Evolutionary conservation across 2,797 vertebrate species (phyloP).

Genomic region (Mormyrus proboscirostris): DNA sequence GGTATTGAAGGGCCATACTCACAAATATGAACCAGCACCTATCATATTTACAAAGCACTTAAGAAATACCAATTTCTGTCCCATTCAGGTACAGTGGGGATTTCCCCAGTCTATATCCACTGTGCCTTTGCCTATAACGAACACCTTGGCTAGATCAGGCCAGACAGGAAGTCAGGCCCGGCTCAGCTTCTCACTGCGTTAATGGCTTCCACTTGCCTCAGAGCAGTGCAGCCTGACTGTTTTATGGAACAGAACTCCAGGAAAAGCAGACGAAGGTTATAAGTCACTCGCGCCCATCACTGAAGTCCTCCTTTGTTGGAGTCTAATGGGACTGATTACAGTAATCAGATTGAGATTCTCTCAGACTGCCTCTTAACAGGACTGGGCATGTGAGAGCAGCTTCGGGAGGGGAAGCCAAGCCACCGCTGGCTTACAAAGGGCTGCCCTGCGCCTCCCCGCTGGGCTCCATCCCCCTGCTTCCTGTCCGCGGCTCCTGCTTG

Average conservation of each 20-base stretch:
- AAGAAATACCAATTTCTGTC: background rate
- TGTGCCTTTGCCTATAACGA: background rate
- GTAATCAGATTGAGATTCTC: conserved; percentile 18
- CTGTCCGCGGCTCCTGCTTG: background rate
- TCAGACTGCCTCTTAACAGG: background rate
- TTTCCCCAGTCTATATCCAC: background rate
- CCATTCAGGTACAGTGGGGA: background rate
- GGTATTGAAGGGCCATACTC: background rate
- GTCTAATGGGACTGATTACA: conserved; percentile 17
- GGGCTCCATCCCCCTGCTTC: background rate
- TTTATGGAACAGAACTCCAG: background rate
- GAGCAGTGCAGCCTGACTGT: background rate
- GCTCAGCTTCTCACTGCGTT: background rate
- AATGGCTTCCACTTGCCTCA: conserved; percentile 13
- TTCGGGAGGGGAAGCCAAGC: background rate
- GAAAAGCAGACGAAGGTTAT: background rate
- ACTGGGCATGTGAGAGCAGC: conserved; percentile 9
- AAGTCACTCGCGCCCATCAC: background rate
- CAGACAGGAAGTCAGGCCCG: background rate
- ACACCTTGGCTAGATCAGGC: background rate
- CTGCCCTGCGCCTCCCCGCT: background rate
- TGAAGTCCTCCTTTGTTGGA: conserved; percentile 5
- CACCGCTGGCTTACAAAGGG: conserved; percentile 11
- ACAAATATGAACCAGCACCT: background rate
- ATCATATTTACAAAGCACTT: background rate